Percentiles rank a stretch among this genome's conserved stretches.
Conservation (phyloP, 2,797 vertebrate species). For the Xerus rutilus region DNA sequence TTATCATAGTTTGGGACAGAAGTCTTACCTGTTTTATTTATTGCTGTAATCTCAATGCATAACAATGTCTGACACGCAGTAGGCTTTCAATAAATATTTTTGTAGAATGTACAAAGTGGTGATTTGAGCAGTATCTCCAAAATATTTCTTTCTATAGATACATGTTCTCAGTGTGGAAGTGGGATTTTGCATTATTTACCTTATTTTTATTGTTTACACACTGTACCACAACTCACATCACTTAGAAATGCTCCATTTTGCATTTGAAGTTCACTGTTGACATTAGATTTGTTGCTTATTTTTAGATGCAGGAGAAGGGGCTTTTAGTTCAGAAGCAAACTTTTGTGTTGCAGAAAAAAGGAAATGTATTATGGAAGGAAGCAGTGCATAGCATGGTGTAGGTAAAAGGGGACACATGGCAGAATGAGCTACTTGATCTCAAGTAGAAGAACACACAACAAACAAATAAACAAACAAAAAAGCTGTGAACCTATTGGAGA, state of each 20-base stretch:
- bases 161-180: neutral
- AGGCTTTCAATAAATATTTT: neutral
- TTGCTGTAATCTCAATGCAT: neutral
- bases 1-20: neutral
- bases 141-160: neutral
- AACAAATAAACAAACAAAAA: neutral
- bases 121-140: neutral
- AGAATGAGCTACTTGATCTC: neutral
- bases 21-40: neutral
- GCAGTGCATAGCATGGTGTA: neutral
- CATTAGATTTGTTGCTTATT: constrained; percentile 72
- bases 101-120: neutral
- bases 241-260: constrained; percentile 81
- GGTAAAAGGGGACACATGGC: neutral
- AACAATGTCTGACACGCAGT: neutral
- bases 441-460: too few species aligned
- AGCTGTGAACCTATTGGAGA: neutral
- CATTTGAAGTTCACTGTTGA: constrained; percentile 79
- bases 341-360: constrained; percentile 67
- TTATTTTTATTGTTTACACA: constrained; percentile 48
- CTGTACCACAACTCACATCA: constrained; percentile 64
- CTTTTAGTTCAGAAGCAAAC: constrained; percentile 72
- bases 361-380: constrained; percentile 11
- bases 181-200: neutral
- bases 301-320: constrained; percentile 70